Conservation (phyloP, 2,888 invertebrate genomes). For the Adineta ricciae region DNA sequence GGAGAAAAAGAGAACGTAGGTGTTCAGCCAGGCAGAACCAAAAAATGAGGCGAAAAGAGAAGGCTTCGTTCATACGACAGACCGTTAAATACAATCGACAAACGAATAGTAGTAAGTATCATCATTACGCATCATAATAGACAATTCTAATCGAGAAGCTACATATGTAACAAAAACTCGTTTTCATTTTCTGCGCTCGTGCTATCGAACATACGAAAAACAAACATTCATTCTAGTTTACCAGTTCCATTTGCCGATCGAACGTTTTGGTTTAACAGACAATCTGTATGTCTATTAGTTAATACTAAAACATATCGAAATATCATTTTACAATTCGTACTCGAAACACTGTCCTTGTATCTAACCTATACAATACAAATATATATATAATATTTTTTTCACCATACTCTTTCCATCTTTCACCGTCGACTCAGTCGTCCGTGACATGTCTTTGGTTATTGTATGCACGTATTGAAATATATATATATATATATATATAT, state of each 20-base stretch:
- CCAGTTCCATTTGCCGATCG: too few relatives aligned
- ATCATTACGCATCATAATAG: not conserved
- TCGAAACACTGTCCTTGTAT: not conserved
- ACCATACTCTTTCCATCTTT: not conserved
- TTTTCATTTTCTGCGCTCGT: too few relatives aligned
- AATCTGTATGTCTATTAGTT: too few relatives aligned
- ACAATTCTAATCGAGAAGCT: not conserved
- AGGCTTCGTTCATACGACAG: not conserved
- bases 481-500: too few relatives aligned
- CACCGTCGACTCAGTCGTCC: not conserved
- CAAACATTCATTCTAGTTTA: too few relatives aligned
- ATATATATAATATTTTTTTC: not conserved
- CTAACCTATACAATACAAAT: not conserved
- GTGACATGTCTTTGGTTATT: not conserved
- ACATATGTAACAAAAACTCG: not conserved
- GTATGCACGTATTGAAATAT: not conserved
- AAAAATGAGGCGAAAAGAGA: not conserved
- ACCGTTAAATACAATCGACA: not conserved
- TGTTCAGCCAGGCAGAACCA: not conserved
- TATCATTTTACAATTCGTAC: not conserved
- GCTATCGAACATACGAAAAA: too few relatives aligned
- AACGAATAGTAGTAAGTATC: not conserved
- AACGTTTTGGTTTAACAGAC: too few relatives aligned
- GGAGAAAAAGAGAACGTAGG: not conserved
- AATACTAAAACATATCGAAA: too few relatives aligned